Conservation (phyloP, 2,797 vertebrate species). For the Oryzias sinensis region DNA sequence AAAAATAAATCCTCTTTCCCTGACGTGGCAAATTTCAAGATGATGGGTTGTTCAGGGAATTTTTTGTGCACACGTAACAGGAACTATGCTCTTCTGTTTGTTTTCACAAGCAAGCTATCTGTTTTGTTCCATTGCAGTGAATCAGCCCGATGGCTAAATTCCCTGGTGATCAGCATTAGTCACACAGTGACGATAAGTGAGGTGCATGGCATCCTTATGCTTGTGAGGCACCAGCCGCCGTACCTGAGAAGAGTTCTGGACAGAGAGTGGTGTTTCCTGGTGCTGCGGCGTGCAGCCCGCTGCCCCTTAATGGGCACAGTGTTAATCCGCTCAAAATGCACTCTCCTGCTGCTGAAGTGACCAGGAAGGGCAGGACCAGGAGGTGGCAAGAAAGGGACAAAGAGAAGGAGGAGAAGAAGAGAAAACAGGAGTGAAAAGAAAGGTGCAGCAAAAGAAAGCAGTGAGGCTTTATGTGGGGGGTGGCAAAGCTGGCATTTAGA, state of each 20-base stretch:
- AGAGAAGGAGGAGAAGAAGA: slow-evolving; percentile 45
- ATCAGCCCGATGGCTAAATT: too few species aligned
- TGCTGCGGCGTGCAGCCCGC: slow-evolving; percentile 83
- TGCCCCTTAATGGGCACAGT: slow-evolving; percentile 90
- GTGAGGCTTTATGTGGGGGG: slow-evolving; percentile 48
- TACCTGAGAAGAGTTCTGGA: slow-evolving; percentile 97
- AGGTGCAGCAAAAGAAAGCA: slow-evolving; percentile 60
- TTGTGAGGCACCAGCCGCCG: slow-evolving; percentile 46
- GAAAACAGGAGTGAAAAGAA: slow-evolving; percentile 67
- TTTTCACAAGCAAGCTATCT: too few species aligned
- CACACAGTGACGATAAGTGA: background rate
- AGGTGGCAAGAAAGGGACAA: slow-evolving; percentile 36
- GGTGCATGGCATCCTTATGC: slow-evolving; percentile 12
- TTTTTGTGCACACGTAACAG: too few species aligned
- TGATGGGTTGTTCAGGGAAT: too few species aligned
- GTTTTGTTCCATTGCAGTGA: too few species aligned
- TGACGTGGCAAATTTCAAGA: too few species aligned
- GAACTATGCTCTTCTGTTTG: too few species aligned
- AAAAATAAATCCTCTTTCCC: too few species aligned
- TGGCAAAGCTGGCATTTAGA: slow-evolving; percentile 41
- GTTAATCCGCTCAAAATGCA: slow-evolving; percentile 93
- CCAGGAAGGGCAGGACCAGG: slow-evolving; percentile 51
- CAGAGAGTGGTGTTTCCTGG: slow-evolving; percentile 88
- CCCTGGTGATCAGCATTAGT: too few species aligned
- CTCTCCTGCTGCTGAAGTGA: slow-evolving; percentile 87